Base-by-base conservation (phyloP, 2,797 vertebrate species). In the Rhinichthys osculus region DNA sequence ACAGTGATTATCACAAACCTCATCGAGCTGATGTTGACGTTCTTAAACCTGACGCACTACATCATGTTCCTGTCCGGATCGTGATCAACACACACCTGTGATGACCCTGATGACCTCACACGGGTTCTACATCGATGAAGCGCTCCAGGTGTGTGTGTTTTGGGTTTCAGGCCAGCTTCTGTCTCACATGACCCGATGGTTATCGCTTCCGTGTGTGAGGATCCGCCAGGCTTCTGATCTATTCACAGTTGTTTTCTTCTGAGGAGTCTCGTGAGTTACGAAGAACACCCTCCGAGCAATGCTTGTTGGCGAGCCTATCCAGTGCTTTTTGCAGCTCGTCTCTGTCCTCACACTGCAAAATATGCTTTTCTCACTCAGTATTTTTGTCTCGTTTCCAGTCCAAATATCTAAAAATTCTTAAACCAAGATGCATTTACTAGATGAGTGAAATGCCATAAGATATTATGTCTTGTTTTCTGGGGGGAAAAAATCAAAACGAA, bases 31-130 rank as follows among this genome's bases (percentile, higher is more conserved):
- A 23, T 40, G 33, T 72, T 19, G n/a, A 62, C 4, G 2, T 13
- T 7, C 59, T 57, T 64, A 33, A 82, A 57, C 13, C n/a, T 42
- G 67, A 23, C 5, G 52, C 9, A 13, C n/a, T 21, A 17, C n/a
- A 30, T 16, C 50, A 59, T 16, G 69, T 82, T 33, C 38, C 59
- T 80, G 69, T 47, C 54, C 52, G 78, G 78, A 87, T 87, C 81
- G 27, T n/a, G 8, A 21, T 52, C 47, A 76, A 83, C 84, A 86
- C 70, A 69, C 47, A 62, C 81, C 83, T 80, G 66, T 6, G 87
- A 89, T 89, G 89, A 87, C 89, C 85, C 70, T 69, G 82, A 87
- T 88, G 83, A 83, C 35, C 72, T 71, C 30, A 23, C 72, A 59
- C 8, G 77, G 13, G 27, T 38, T 81, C 57, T 38, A 30, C 57